Evolutionary conservation across 2,797 vertebrate species (phyloP), one percentile per base, ranked within the genome.

Genomic region (Anisognathus igniventris): DNA sequence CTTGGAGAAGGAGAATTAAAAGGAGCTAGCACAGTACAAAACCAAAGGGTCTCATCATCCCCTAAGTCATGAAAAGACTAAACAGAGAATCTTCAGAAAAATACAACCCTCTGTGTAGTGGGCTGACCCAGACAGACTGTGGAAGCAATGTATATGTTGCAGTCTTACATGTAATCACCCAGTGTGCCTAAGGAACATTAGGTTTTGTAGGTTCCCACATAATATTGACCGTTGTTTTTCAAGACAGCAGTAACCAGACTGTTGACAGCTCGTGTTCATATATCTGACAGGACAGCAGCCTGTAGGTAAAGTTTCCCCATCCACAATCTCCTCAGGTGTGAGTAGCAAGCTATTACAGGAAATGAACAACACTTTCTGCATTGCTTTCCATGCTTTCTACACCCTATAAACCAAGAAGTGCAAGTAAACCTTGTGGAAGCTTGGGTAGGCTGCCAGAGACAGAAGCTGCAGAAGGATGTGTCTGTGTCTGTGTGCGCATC

Each of bases 401-500:
- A 12, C 8, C 7, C 9, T 28, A 2, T 30, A 67, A 80, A 68
- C 5, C 0, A 4, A 28, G 25, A 76, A 53, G 28, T 39, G 20
- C 35, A 51, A 68, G 22, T 20, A 67, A 85, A 27, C 19, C 39
- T 60, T 50, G 21, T 67, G 74, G 76, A 73, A 65, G 31, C 22
- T 4, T 20, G 27, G 7, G 21, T 48, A 27, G 62, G 22, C 28
- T 92, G 56, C 33, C 67, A 50, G 51, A 42, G 56, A 11, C 31
- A 66, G 60, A 60, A 71, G 33, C 27, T 67, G 31, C 44, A 28
- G 60, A 67, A 23, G n/a, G 40, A 50, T 5, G 0, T 11, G 21
- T 30, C 53, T 0, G 0, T 40, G 19, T 62, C 25, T 31, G 0
- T 13, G 44, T 70, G 31, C 20, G 2, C 40, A 66, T 6, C 28